phyloP scores from a whole-genome alignment of 2,797 vertebrate genomes.

The Lycodopsis pacificus region DNA sequence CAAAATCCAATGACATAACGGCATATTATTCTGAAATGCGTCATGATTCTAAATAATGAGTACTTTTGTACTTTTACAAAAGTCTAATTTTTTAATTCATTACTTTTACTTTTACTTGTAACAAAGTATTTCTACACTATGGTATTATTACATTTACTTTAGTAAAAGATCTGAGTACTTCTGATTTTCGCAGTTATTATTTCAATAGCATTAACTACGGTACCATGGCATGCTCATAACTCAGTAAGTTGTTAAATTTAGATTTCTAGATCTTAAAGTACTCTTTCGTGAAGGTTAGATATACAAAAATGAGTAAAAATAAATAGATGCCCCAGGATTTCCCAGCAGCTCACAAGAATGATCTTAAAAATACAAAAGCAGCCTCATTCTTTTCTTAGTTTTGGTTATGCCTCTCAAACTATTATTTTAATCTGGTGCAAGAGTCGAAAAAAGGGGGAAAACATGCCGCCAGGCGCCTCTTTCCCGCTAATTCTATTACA shows the following conservation, averaged over 20 bases:
- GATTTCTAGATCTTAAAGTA: conserved; percentile 37
- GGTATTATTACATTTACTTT: background rate
- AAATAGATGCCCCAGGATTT: conserved; percentile 32
- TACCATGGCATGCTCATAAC: background rate
- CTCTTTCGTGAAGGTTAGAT: conserved; percentile 13
- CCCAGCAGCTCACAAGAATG: conserved; percentile 27
- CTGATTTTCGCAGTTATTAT: conserved; percentile 25
- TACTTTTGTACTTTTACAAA: background rate
- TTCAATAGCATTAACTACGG: conserved; percentile 11
- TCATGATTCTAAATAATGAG: background rate
- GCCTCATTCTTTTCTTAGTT: conserved; percentile 41
- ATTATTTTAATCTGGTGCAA: conserved; percentile 63
- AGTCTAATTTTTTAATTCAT: background rate
- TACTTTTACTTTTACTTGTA: background rate
- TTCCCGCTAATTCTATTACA: conserved; percentile 83
- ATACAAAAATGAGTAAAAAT: background rate
- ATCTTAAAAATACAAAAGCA: conserved; percentile 50
- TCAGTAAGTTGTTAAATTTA: conserved; percentile 23
- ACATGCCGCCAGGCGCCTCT: conserved; percentile 72
- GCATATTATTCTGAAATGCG: background rate
- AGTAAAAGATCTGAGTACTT: background rate
- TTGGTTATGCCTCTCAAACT: conserved; percentile 60
- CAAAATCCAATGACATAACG: background rate
- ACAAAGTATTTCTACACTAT: background rate
- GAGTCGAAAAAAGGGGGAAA: conserved; percentile 49